phyloP scores from a whole-genome alignment of 2,888 invertebrate species.

The Pheosia tremula region DNA sequence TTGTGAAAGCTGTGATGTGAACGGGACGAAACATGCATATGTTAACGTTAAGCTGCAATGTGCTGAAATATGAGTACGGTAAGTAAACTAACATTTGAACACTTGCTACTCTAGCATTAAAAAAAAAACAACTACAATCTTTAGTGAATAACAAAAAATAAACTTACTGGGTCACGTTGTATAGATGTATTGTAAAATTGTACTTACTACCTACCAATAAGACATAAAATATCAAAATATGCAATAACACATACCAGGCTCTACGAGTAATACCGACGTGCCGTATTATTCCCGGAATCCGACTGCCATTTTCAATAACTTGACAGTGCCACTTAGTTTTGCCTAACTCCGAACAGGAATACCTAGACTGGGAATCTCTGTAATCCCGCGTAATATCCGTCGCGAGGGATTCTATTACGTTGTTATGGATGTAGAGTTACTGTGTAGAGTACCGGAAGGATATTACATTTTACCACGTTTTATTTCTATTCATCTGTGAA shows the following conservation, averaged over 20 bases:
- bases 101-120: too few species aligned
- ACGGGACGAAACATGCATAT: too few species aligned
- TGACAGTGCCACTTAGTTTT: not conserved
- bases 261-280: not conserved
- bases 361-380: not conserved
- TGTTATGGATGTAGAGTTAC: not conserved
- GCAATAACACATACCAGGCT: not conserved
- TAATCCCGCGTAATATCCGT: not conserved
- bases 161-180: too few species aligned
- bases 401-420: not conserved
- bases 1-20: too few species aligned
- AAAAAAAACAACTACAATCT: too few species aligned
- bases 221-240: not conserved
- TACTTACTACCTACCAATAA: not conserved
- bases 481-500: too few species aligned
- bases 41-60: too few species aligned
- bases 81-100: too few species aligned
- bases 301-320: not conserved
- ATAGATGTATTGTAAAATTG: too few species aligned
- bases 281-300: not conserved
- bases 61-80: too few species aligned
- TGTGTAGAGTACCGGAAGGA: not conserved
- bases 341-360: not conserved
- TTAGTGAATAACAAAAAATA: too few species aligned
- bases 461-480: too few species aligned